These are phyloP conservation scores for Mesocentrotus franciscanus DNA, from an alignment of 53 echinoderm and acorn worm genomes.

Conservation along the genomic window DNA sequence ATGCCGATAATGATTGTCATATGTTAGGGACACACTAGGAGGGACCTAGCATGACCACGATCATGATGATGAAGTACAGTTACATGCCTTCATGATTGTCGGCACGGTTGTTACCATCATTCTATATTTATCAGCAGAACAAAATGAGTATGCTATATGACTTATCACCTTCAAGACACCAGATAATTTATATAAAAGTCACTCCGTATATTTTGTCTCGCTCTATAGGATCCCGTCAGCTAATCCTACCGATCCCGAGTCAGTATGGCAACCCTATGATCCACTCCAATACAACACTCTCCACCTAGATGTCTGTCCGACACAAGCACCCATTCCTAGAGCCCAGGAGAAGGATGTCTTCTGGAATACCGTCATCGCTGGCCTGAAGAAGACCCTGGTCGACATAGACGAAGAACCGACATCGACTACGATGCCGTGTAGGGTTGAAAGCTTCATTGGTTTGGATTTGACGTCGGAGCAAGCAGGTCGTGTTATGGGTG, in stretches of 20 bases:
- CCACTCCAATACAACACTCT: constrained; percentile 39
- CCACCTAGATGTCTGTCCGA: constrained; percentile 15
- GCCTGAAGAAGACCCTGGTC: background rate
- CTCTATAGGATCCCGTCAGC: background rate
- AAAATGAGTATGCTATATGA: no score
- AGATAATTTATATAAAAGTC: background rate
- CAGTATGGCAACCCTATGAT: constrained; percentile 26
- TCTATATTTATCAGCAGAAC: no score
- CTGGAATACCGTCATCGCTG: constrained; percentile 51
- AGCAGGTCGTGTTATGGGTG: constrained; percentile 22
- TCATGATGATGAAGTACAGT: background rate
- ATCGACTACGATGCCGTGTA: background rate
- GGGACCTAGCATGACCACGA: no score
- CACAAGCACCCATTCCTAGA: background rate
- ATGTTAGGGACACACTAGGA: no score
- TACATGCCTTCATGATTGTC: background rate
- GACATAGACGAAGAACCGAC: background rate
- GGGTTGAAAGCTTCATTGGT: constrained; percentile 14
- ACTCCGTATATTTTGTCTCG: background rate
- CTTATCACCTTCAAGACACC: no score
- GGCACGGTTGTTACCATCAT: no score
- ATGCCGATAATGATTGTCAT: no score
- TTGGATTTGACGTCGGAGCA: background rate
- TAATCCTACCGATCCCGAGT: background rate
- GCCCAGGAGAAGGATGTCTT: constrained; percentile 39